Evolutionary conservation across 2,113 vertebrate species (phyloP).

Genomic region (Atrichornis clamosus): DNA sequence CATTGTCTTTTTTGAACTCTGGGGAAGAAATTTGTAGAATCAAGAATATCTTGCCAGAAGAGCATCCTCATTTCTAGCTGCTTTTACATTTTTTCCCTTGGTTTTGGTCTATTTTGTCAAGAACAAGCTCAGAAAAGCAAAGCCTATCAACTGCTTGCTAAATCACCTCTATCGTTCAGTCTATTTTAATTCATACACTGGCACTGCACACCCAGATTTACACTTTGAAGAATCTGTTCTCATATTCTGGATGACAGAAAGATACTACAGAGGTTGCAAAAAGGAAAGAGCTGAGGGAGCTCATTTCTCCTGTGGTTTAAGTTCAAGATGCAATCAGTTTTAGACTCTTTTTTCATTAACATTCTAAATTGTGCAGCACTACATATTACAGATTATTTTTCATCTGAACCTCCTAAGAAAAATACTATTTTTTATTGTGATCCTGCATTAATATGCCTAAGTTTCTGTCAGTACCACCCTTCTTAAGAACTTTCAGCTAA

Average conservation of each 20-base stretch:
- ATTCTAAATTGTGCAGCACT: neutral
- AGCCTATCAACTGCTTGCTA: neutral
- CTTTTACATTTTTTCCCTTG: neutral
- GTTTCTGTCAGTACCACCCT: neutral
- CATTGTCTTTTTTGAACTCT: neutral
- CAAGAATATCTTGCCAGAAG: neutral
- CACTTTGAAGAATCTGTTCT: conserved; percentile 36
- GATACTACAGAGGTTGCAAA: neutral
- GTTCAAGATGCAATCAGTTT: neutral
- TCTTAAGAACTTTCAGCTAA: neutral
- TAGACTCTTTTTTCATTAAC: neutral
- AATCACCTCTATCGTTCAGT: neutral
- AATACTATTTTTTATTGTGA: neutral
- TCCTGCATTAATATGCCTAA: neutral
- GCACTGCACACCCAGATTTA: neutral
- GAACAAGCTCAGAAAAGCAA: conserved; percentile 11
- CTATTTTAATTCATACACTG: conserved; percentile 26
- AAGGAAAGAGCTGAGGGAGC: neutral
- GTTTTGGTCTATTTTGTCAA: neutral
- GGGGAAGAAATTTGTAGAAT: neutral
- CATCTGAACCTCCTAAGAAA: neutral
- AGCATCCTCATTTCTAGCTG: neutral
- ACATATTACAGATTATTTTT: neutral
- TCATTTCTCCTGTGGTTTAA: conserved; percentile 3
- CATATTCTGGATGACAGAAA: conserved; percentile 29